A percentile compares a stretch with the other conserved stretches of the same genome.
Evolutionary conservation across 2,113 vertebrate species (phyloP).

Genomic region (Promerops cafer): DNA sequence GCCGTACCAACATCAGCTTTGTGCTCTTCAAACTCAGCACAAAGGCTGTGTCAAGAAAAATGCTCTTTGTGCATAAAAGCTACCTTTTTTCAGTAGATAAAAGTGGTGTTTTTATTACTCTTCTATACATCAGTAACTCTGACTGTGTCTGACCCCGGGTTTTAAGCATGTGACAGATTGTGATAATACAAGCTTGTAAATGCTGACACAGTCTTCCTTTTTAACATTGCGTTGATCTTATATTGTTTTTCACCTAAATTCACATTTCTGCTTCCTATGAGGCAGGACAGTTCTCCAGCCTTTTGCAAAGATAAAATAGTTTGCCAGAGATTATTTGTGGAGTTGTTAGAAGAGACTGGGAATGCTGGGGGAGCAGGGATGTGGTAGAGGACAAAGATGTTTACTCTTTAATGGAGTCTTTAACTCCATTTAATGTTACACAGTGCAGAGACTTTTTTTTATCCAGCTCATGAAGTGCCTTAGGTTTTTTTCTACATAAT

Average conservation of each 20-base stretch:
- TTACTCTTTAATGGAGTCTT: neutral
- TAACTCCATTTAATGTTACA: neutral
- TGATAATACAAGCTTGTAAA: neutral
- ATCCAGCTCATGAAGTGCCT: neutral
- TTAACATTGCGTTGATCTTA: fast-evolving
- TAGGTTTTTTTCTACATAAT: neutral
- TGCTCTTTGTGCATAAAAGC: neutral
- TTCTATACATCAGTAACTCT: neutral
- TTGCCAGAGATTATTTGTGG: neutral
- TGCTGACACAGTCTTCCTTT: neutral
- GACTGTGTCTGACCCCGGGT: neutral
- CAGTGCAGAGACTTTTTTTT: neutral
- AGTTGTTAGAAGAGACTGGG: neutral
- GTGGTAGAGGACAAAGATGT: neutral
- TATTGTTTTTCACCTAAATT: neutral
- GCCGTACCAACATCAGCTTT: neutral
- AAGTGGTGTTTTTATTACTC: neutral
- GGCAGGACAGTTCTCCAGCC: neutral
- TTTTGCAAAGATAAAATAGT: neutral
- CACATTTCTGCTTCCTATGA: neutral
- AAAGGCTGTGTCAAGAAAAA: neutral
- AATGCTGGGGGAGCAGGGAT: neutral
- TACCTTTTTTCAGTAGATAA: neutral
- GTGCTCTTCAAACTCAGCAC: neutral
- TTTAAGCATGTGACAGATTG: neutral